These are phyloP conservation scores for Plebejus anna DNA, from an alignment of 2,888 invertebrate species.

Conservation along the genomic window DNA sequence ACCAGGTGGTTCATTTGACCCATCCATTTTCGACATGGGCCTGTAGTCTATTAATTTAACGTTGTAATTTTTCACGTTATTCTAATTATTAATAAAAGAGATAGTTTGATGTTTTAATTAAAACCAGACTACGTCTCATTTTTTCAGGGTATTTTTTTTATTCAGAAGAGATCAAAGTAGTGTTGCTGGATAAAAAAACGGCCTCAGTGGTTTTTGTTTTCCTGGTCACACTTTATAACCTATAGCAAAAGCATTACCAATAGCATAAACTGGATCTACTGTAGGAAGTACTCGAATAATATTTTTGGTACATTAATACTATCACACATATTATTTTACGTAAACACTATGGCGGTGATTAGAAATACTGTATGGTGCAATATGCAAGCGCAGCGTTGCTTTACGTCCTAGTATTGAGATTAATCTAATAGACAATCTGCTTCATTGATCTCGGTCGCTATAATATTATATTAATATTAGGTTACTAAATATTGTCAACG, in stretches of 20 bases:
- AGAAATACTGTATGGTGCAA: constrained; percentile 12
- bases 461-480: too few relatives aligned
- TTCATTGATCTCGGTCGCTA: background rate
- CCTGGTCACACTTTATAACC: background rate
- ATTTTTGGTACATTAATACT: constrained; percentile 25
- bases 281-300: constrained; percentile 1
- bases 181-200: background rate
- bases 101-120: too few relatives aligned
- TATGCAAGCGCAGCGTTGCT: background rate
- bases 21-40: too few relatives aligned
- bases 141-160: too few relatives aligned
- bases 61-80: too few relatives aligned
- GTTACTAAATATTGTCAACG: too few relatives aligned
- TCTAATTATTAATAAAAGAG: too few relatives aligned
- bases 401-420: background rate
- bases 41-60: too few relatives aligned
- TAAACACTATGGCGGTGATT: constrained; percentile 13
- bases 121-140: too few relatives aligned
- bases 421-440: too few relatives aligned
- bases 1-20: too few relatives aligned
- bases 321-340: constrained; percentile 3
- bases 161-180: background rate
- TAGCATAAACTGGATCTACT: constrained; percentile 21
- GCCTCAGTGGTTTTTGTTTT: background rate
- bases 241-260: constrained; percentile 10